A percentile compares a stretch with the other conserved stretches of the same genome.
phyloP scores from a whole-genome alignment of 37 sponge, comb jelly and placozoan genomes.

The Agelas oroides region DNA sequence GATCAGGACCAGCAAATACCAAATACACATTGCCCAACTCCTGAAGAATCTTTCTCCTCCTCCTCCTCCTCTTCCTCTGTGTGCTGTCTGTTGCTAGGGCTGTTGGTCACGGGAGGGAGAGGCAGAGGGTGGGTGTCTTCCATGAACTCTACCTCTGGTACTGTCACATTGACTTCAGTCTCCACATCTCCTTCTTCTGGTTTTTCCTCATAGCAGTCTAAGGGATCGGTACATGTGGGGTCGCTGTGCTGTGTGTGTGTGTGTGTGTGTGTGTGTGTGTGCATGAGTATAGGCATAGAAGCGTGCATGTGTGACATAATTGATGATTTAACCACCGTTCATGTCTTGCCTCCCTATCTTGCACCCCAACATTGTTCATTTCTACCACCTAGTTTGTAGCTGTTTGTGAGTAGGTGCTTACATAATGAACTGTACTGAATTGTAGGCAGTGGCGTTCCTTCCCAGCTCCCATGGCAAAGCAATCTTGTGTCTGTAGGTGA shows the following conservation, averaged over 20 bases:
- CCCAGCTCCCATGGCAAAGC: conserved; percentile 78
- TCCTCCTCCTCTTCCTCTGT: neutral
- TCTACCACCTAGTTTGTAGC: too few species aligned
- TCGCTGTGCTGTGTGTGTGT: conserved; percentile 38
- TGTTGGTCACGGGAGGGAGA: neutral
- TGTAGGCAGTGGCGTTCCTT: conserved; percentile 74
- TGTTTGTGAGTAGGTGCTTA: conserved; percentile 17
- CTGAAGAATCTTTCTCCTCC: neutral
- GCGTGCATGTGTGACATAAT: conserved; percentile 13
- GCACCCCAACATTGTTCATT: too few species aligned
- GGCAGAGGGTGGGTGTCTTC: conserved; percentile 1
- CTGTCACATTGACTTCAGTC: neutral
- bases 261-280: conserved; percentile 23
- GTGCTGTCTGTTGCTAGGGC: neutral
- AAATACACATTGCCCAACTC: too few species aligned
- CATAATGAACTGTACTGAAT: neutral
- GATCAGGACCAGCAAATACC: too few species aligned
- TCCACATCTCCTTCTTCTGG: conserved; percentile 29
- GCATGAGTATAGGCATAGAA: neutral
- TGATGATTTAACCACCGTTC: too few species aligned
- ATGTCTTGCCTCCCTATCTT: too few species aligned
- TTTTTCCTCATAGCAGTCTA: conserved; percentile 31
- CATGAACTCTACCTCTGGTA: conserved; percentile 1
- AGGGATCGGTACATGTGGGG: conserved; percentile 21
- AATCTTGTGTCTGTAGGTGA: conserved; percentile 50